Base-by-base conservation (phyloP, 2,113 vertebrate genomes). In the Alouatta palliata region DNA sequence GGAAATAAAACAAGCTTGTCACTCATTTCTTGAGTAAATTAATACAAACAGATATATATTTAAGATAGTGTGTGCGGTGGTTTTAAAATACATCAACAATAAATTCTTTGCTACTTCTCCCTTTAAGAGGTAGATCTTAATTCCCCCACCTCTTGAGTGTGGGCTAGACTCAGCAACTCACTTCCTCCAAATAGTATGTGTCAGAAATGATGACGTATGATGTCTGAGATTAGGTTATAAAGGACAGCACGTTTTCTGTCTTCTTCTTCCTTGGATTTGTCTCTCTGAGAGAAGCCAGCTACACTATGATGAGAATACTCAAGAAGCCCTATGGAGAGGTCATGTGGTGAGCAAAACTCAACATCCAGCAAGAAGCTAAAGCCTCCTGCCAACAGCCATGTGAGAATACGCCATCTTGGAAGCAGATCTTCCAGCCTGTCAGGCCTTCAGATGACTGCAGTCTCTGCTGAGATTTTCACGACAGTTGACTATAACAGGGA, bases 1-100 rank as follows among this genome's bases (percentile, higher is more conserved):
- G 25, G 16, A 91, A 91, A 87, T 10, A 88, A 92, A 82, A n/a
- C 40, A 70, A 76, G 14, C 47, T 90, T 81, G 23, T 37, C 71
- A 83, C 54, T 71, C 17, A 64, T 79, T 83, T 47, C n/a, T 47
- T 83, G 10, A 76, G n/a, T 23, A 84, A 91, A 98, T 81, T 94
- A 35, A 80, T 84, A 80, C 25, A 92, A 58, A 80, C 17, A 79
- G 40, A 90, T 70, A 4, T 11, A 76, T 52, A 56, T 54, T 79
- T 73, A 80, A 80, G n/a, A 43, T 32, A 71, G 80, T 21, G 9
- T 79, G 16, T 6, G 61, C 66, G 1, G 11, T 86, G 14, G 2
- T 66, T 87, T 92, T 87, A 91, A 91, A 81, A 70, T 71, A 85
- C 0, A 25, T 30, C 37, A 23, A 54, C 2, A 23, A 54, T 0